Evolutionary conservation across 2,888 invertebrate species (phyloP), one percentile per base, ranked within the genome.

Genomic region (Hirtodrosophila alboralis): DNA sequence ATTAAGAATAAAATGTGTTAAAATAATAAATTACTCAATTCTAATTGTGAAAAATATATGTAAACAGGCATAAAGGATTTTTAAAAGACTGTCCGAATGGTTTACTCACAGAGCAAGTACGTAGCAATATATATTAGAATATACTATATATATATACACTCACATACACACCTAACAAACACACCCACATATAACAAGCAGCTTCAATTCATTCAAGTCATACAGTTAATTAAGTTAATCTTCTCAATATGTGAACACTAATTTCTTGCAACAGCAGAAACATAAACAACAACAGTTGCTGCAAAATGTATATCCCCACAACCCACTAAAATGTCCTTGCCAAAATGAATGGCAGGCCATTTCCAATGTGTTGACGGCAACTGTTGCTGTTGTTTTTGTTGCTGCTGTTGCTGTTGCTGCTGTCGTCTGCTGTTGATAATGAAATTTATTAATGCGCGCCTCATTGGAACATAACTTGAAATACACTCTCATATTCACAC

Each of bases 81-180:
- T 93, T 97, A 75, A 97, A 98, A 92, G 98, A 98, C 92, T 98
- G 98, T 91, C 98, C 98, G 53, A 97, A 97, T 91, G 97, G 98
- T 75, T 94, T 97, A 87, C 94, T 98, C 56, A 98, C 97, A 66
- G 97, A 98, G 92, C 97, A 97, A 94, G 97, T 97, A 92, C 75
- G 88, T 88, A 67, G 38, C 6, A 34, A 14, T 5, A 12, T 14
- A 12, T 10, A 28, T 2, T 21, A 1, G 13, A 12, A 23, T 13
- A n/a, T 0, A 14, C 8, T 4, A 54, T 13, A 14, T 21, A 23
- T 8, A n/a, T 4, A 21, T 8, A 28, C n/a, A 23, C 4, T 26
- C 2, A 10, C 12, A 10, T 21, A 34, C 3, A 38, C 30, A 7
- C n/a, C n/a, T n/a, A n/a, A n/a, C n/a, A n/a, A n/a, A n/a, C n/a